Percentiles rank a stretch among this genome's conserved stretches.
These are phyloP conservation scores for Danio jaintianensis DNA, from an alignment of 2,797 vertebrate species.

Conservation along the genomic window DNA sequence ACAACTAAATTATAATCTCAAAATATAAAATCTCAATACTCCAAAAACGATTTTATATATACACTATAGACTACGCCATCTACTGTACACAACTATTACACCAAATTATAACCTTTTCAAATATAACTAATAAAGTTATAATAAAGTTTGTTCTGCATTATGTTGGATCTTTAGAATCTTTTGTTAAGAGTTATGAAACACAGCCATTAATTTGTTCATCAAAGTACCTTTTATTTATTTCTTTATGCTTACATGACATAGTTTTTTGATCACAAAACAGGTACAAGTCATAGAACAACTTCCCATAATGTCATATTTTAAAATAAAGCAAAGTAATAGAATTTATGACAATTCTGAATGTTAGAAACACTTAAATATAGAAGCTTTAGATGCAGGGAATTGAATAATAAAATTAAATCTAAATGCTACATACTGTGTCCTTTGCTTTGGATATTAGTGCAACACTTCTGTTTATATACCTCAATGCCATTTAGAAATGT, in stretches of 20 bases:
- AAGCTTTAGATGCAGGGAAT: background rate
- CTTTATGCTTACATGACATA: background rate
- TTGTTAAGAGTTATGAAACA: background rate
- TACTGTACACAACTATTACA: too few relatives aligned
- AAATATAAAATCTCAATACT: too few relatives aligned
- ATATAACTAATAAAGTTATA: too few relatives aligned
- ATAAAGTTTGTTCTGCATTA: background rate
- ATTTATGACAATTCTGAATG: background rate
- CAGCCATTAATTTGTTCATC: constrained; percentile 2
- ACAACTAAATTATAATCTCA: too few relatives aligned
- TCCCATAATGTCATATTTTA: background rate
- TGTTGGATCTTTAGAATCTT: background rate
- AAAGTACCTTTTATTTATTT: constrained; percentile 12
- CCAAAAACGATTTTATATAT: too few relatives aligned
- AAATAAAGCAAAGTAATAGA: background rate
- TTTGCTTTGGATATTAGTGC: background rate
- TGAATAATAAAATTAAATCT: background rate
- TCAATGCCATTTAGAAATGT: background rate
- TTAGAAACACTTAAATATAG: background rate
- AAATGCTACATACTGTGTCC: background rate
- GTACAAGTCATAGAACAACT: constrained; percentile 6
- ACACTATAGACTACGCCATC: too few relatives aligned
- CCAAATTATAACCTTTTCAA: too few relatives aligned
- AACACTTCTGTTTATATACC: background rate
- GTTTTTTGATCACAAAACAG: background rate